Evolutionary conservation across 2,797 vertebrate genomes (phyloP).

Genomic region (Acrossocheilus wenchowensis): DNA sequence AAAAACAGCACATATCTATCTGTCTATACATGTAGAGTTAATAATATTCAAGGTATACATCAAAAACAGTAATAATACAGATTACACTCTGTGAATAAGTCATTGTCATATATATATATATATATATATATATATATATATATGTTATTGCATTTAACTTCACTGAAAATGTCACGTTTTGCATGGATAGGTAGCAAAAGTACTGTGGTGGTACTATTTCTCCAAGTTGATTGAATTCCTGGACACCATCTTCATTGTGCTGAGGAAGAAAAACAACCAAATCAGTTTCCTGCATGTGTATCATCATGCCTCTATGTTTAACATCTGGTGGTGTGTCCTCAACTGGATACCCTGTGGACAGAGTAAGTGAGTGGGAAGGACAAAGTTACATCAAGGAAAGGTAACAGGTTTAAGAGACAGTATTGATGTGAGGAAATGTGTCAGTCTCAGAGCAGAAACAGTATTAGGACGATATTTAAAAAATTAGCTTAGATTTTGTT

Average conservation of each 20-base stretch:
- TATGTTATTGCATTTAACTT: background rate
- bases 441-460: background rate
- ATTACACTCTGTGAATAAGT: background rate
- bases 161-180: background rate
- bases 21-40: background rate
- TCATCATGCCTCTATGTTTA: slow-evolving; percentile 90
- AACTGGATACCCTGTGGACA: slow-evolving; percentile 92
- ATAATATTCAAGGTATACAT: background rate
- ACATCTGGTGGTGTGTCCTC: slow-evolving; percentile 91
- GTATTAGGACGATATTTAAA: background rate
- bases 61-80: background rate
- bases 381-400: background rate
- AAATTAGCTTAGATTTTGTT: background rate
- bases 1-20: background rate
- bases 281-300: slow-evolving; percentile 90
- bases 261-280: slow-evolving; percentile 87
- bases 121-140: no score
- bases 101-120: background rate
- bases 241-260: slow-evolving; percentile 88
- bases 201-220: slow-evolving; percentile 92
- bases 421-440: background rate
- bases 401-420: background rate
- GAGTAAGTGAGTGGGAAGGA: slow-evolving; percentile 77
- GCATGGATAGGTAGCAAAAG: slow-evolving; percentile 82
- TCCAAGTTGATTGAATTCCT: slow-evolving; percentile 88